Evolutionary conservation across 2,888 invertebrate species (phyloP).

Genomic region (Trachelus tabidus): DNA sequence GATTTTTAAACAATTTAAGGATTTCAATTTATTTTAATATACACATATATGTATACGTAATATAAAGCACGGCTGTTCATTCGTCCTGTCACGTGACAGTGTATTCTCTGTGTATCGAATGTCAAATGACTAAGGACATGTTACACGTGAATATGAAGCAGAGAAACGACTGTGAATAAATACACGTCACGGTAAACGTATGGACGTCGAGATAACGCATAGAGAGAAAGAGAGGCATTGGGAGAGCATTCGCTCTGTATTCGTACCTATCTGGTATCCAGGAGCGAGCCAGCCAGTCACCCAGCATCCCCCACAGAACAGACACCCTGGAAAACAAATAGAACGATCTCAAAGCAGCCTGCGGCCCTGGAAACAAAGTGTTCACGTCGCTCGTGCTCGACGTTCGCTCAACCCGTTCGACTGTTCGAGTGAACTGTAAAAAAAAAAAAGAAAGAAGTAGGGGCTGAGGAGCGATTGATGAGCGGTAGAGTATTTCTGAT

Average conservation of each 20-base stretch:
- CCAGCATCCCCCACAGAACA: background rate
- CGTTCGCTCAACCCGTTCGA: background rate
- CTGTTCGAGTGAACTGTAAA: background rate
- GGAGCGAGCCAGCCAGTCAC: background rate
- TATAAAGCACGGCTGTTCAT: background rate
- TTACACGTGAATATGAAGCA: background rate
- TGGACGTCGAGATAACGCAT: slow-evolving; percentile 43
- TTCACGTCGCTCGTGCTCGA: slow-evolving; percentile 34
- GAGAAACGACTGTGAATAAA: background rate
- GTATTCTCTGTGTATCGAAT: background rate
- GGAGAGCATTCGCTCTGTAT: slow-evolving; percentile 27
- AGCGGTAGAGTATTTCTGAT: background rate
- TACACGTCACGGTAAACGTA: background rate
- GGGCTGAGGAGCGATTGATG: background rate
- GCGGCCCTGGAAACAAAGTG: slow-evolving; percentile 48
- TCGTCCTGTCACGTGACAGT: background rate
- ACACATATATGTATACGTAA: background rate
- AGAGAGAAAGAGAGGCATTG: slow-evolving; percentile 20
- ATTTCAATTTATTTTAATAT: background rate
- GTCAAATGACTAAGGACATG: background rate
- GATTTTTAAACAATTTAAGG: background rate
- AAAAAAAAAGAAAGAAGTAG: background rate
- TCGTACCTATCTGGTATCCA: background rate
- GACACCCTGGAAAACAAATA: slow-evolving; percentile 52
- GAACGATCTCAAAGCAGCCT: slow-evolving; percentile 28